Conservation (phyloP, 2,888 invertebrate genomes). For the Parnassius orleans region DNA sequence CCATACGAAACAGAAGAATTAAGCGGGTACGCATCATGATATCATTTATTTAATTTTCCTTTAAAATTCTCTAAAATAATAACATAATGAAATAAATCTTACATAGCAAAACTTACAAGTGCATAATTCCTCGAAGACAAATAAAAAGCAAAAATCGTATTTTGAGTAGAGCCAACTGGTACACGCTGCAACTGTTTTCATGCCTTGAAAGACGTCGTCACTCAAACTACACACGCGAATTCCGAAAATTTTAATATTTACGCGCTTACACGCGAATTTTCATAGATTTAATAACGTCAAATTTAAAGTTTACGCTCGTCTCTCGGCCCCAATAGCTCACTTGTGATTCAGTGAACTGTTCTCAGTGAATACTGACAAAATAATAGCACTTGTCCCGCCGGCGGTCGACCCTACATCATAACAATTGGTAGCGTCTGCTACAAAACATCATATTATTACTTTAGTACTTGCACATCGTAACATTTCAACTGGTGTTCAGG, state of each 20-base stretch:
- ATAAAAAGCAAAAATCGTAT: constrained; percentile 29
- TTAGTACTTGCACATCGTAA: constrained; percentile 4
- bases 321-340: constrained; percentile 39
- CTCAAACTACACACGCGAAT: constrained; percentile 7
- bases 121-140: constrained; percentile 48
- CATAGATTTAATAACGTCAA: constrained; percentile 1
- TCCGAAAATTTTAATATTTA: constrained; percentile 2
- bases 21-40: too few relatives aligned
- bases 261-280: not conserved
- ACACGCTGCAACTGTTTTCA: constrained; percentile 43
- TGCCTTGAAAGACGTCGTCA: constrained; percentile 39
- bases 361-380: constrained; percentile 54
- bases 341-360: constrained; percentile 46
- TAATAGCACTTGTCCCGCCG: constrained; percentile 60
- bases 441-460: constrained; percentile 21
- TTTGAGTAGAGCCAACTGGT: constrained; percentile 27
- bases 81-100: not conserved
- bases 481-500: too few relatives aligned
- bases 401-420: constrained; percentile 36
- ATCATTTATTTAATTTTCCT: too few relatives aligned
- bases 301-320: constrained; percentile 36
- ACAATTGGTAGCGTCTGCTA: constrained; percentile 26
- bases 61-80: not conserved
- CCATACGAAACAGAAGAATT: too few relatives aligned
- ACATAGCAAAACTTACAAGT: constrained; percentile 41